A percentile compares a stretch with the other conserved stretches of the same genome.
Evolutionary conservation across 1,140 invertebrate genomes (phyloP).

Genomic region (Conopomorpha cramerella): DNA sequence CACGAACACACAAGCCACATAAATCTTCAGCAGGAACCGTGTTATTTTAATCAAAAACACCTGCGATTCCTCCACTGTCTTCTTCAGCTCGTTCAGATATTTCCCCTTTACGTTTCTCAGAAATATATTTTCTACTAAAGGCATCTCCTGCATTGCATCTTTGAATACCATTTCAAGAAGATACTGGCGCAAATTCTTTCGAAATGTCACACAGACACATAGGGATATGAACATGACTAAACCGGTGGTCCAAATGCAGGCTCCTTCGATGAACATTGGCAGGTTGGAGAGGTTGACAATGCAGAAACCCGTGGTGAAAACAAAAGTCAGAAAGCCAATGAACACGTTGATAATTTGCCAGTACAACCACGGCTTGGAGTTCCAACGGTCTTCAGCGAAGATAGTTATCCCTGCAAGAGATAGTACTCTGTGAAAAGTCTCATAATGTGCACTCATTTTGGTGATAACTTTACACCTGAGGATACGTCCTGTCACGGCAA

Average conservation of each 20-base stretch:
- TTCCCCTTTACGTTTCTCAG: slow-evolving; percentile 8
- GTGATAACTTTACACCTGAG: too few relatives aligned
- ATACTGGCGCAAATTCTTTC: slow-evolving; percentile 24
- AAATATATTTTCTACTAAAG: slow-evolving; percentile 23
- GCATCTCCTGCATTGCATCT: slow-evolving; percentile 29
- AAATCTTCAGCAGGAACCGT: slow-evolving; percentile 24
- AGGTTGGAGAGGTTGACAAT: slow-evolving; percentile 18
- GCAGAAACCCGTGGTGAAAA: slow-evolving; percentile 33
- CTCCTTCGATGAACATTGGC: slow-evolving; percentile 28
- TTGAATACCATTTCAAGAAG: slow-evolving; percentile 29
- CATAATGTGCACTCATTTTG: slow-evolving; percentile 30
- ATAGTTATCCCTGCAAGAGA: slow-evolving; percentile 32
- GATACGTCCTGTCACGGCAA: too few relatives aligned
- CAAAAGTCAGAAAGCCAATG: slow-evolving; percentile 21
- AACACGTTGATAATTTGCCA: slow-evolving; percentile 31
- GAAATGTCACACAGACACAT: slow-evolving; percentile 25
- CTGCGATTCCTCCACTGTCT: slow-evolving; percentile 25
- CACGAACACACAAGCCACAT: slow-evolving; percentile 22
- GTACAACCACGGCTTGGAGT: slow-evolving; percentile 23
- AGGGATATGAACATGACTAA: slow-evolving; percentile 40
- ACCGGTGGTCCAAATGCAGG: slow-evolving; percentile 38
- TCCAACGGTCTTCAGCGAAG: slow-evolving; percentile 25
- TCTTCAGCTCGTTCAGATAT: slow-evolving; percentile 19
- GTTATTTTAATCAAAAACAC: slow-evolving; percentile 25
- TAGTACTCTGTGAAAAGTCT: slow-evolving; percentile 23